phyloP scores from a whole-genome alignment of 2,888 invertebrate genomes.

The Graphium colonna region DNA sequence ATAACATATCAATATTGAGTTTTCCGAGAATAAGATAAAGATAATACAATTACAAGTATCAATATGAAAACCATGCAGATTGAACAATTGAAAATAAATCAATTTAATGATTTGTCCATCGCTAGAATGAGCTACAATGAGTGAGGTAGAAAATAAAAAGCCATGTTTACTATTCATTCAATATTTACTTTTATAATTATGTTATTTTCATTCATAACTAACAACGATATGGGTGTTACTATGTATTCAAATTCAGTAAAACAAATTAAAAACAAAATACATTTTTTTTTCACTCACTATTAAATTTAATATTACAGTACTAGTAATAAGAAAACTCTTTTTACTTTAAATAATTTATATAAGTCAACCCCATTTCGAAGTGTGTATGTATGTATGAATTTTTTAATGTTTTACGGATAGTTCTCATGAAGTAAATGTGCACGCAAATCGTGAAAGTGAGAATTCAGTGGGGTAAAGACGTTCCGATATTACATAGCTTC shows the following conservation, averaged over 20 bases:
- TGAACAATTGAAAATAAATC: no score
- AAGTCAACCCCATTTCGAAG: slow-evolving; percentile 73
- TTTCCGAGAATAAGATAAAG: no score
- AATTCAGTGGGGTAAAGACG: slow-evolving; percentile 74
- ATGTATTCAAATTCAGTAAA: slow-evolving; percentile 79
- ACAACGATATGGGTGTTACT: slow-evolving; percentile 80
- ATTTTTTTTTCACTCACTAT: slow-evolving; percentile 76
- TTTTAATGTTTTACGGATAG: slow-evolving; percentile 46
- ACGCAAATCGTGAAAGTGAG: slow-evolving; percentile 74
- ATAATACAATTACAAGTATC: no score
- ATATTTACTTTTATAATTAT: slow-evolving; percentile 81
- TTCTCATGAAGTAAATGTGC: slow-evolving; percentile 71
- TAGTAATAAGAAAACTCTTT: slow-evolving; percentile 72
- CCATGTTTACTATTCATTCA: slow-evolving; percentile 76
- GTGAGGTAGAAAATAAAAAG: slow-evolving; percentile 58
- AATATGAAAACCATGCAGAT: no score
- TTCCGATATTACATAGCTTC: slow-evolving; percentile 69
- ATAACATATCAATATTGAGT: no score
- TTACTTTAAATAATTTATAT: slow-evolving; percentile 76
- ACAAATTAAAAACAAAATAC: slow-evolving; percentile 78
- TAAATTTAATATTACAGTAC: slow-evolving; percentile 78
- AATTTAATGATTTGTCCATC: no score
- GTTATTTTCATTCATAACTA: slow-evolving; percentile 81
- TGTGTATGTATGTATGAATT: slow-evolving; percentile 41
- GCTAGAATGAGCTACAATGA: slow-evolving; percentile 2